These are phyloP conservation scores for Scaptomyza montana DNA, from an alignment of 1,140 invertebrate species.

Conservation along the genomic window DNA sequence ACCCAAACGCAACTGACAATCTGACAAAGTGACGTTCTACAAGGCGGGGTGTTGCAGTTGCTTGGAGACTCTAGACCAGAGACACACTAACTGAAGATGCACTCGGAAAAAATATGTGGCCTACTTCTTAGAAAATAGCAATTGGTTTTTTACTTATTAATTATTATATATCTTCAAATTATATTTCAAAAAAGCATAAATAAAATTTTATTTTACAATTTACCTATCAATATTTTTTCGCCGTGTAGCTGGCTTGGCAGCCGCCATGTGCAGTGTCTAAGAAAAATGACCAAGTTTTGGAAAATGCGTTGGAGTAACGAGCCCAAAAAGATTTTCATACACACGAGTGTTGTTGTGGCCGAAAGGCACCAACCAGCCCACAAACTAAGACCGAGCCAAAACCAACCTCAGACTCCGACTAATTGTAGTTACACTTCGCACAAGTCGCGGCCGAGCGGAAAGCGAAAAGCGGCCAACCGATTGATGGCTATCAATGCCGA, in stretches of 20 bases:
- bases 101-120: neutral
- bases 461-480: conserved; percentile 63
- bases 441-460: conserved; percentile 44
- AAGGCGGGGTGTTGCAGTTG: conserved; percentile 24
- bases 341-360: conserved; percentile 35
- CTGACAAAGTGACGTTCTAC: conserved; percentile 59
- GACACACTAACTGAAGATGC: neutral
- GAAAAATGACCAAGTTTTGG: conserved; percentile 76
- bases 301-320: conserved; percentile 81
- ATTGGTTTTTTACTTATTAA: no score
- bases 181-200: no score
- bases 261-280: conserved; percentile 50
- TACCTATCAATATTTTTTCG: neutral
- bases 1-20: conserved; percentile 38
- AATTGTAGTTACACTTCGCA: conserved; percentile 78
- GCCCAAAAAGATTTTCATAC: conserved; percentile 67
- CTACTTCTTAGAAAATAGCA: no score
- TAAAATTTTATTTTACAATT: no score
- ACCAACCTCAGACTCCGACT: conserved; percentile 59
- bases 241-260: conserved; percentile 60
- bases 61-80: neutral
- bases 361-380: conserved; percentile 28
- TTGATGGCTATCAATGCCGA: conserved; percentile 82
- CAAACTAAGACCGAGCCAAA: conserved; percentile 9
- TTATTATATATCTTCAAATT: no score